Evolutionary conservation across 2,113 vertebrate species (phyloP).

Genomic region (Willisornis vidua): DNA sequence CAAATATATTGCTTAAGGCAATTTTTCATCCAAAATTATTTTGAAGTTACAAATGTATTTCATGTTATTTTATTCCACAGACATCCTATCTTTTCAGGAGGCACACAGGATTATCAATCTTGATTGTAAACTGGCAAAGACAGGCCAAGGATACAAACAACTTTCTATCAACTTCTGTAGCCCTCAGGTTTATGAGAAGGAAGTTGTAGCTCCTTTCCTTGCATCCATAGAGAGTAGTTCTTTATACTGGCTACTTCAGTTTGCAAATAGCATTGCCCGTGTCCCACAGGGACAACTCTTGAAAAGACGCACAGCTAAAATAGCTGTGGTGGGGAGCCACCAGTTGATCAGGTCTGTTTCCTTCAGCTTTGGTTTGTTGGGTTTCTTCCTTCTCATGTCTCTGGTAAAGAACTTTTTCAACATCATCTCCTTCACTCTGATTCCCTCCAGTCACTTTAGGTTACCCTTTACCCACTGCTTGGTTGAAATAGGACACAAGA

Average conservation of each 20-base stretch:
- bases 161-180: neutral
- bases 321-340: neutral
- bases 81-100: neutral
- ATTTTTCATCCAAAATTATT: neutral
- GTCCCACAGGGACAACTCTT: neutral
- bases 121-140: neutral
- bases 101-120: neutral
- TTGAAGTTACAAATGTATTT: neutral
- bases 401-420: neutral
- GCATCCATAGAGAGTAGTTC: neutral
- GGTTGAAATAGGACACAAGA: neutral
- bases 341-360: neutral
- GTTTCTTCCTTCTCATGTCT: neutral
- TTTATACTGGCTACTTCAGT: neutral
- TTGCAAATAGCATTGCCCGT: neutral
- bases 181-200: neutral
- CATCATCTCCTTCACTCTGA: neutral
- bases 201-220: neutral
- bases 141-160: neutral
- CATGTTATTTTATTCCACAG: neutral
- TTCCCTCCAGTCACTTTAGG: neutral
- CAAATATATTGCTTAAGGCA: neutral
- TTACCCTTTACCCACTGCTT: neutral
- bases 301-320: neutral
- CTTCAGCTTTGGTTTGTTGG: neutral